Conservation (phyloP, 2,113 vertebrate genomes). For the Empidonax traillii region DNA sequence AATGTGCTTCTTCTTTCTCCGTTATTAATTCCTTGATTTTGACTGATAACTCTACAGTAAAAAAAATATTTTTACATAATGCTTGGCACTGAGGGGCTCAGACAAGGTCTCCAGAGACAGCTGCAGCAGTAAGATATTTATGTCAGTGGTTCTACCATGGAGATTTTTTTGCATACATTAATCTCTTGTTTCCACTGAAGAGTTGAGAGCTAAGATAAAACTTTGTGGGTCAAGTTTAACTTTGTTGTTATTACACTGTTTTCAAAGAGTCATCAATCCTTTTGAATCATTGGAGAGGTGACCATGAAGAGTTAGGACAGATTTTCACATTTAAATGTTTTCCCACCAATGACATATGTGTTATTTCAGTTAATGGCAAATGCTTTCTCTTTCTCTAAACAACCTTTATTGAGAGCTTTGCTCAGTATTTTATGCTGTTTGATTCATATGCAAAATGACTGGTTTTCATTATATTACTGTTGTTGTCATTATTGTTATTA, state of each 20-base stretch:
- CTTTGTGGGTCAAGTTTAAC: not conserved
- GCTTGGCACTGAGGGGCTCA: not conserved
- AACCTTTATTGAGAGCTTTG: not conserved
- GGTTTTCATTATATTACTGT: not conserved
- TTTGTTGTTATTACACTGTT: not conserved
- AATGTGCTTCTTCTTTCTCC: not conserved
- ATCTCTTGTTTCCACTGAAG: not conserved
- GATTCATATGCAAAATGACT: not conserved
- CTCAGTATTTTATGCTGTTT: conserved; percentile 3
- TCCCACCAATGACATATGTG: not conserved
- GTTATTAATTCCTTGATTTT: not conserved
- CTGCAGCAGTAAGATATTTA: not conserved
- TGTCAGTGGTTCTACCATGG: conserved; percentile 1
- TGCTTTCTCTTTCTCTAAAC: not conserved
- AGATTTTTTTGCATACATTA: not conserved
- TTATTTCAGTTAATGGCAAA: conserved; percentile 51
- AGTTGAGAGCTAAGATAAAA: not conserved
- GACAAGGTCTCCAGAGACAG: not conserved
- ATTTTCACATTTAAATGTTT: conserved; percentile 18
- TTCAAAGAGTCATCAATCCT: not conserved
- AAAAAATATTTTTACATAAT: not conserved
- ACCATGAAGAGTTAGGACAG: not conserved
- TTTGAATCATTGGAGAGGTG: not conserved
- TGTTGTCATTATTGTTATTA: too few species aligned
- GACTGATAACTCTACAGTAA: not conserved